Evolutionary conservation across 1,140 invertebrate species (phyloP), one percentile per base, ranked within the genome.

Genomic region (Ptiloglossa arizonensis): DNA sequence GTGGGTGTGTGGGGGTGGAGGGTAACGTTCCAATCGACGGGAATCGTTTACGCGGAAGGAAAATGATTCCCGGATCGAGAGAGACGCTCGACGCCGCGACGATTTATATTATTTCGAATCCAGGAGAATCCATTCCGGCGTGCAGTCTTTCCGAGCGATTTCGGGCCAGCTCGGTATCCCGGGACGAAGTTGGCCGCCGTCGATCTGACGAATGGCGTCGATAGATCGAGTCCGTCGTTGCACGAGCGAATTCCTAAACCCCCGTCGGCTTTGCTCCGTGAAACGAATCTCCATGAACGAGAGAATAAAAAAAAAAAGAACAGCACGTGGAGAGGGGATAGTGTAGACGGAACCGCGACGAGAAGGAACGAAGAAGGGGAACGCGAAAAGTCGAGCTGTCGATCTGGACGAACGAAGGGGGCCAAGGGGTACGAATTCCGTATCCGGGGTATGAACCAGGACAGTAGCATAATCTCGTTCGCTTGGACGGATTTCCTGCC

Each of bases 41-140:
- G 29, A 22, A 68, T 48, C 56, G 78, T 44, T 41, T 62, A 38
- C 38, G 27, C 9, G 9, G 35, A 3, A 27, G 22, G 41, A 27
- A 52, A 68, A 56, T 73, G 60, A 54, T 72, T 59, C 56, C 29
- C 19, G 35, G n/a, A n/a, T 27, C 41, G 38, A 38, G 6, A 27
- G 38, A 32, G 9, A 56, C 11, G 24, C 44, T 19, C 27, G 8
- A n/a, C 77, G 32, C 19, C 27, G 44, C 63, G 17, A 60, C 60
- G 71, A 83, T 81, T 81, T 83, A 77, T 78, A 83, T 81, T 81
- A 82, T 78, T 83, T 83, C 74, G 46, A 67, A 57, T 77, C 64
- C 22, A 27, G 32, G n/a, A 78, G 81, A 72, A 83, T 78, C 81
- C 80, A 82, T 83, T 82, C 82, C 80, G 46, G 22, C 48, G 48